These are phyloP conservation scores for Scotopteryx bipunctaria DNA, from an alignment of 2,888 invertebrate genomes.

Conservation along the genomic window DNA sequence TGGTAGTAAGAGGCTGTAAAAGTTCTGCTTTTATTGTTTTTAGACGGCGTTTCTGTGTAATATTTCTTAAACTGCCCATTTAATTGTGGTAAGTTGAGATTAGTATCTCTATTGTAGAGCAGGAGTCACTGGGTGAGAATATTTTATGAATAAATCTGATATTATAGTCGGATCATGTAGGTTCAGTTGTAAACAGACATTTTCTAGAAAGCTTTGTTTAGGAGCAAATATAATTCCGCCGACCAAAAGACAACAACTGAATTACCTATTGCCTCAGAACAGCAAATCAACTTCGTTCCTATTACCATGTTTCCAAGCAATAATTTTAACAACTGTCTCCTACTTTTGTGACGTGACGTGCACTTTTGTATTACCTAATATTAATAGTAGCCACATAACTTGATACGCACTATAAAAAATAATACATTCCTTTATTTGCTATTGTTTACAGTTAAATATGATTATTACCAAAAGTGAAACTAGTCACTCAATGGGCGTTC, in stretches of 20 bases:
- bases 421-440: slow-evolving; percentile 14
- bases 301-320: too few species aligned
- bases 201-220: too few species aligned
- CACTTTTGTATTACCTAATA: too few species aligned
- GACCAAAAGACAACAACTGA: too few species aligned
- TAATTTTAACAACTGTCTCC: not conserved
- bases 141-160: too few species aligned
- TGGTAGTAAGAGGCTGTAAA: slow-evolving; percentile 32
- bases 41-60: slow-evolving; percentile 25
- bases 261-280: too few species aligned
- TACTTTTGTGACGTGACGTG: slow-evolving; percentile 7
- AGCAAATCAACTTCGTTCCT: too few species aligned
- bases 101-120: slow-evolving; percentile 15
- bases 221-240: too few species aligned
- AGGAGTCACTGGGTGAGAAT: slow-evolving; percentile 2
- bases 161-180: too few species aligned
- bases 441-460: slow-evolving; percentile 1
- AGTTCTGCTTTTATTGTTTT: slow-evolving; percentile 38
- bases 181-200: too few species aligned
- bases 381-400: too few species aligned
- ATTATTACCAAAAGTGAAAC: not conserved
- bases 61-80: slow-evolving; percentile 31
- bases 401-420: slow-evolving; percentile 17
- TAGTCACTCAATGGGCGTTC: too few species aligned
- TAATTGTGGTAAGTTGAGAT: slow-evolving; percentile 13